Evolutionary conservation across 1,140 invertebrate species (phyloP).

Genomic region (Tetraneura akinire): DNA sequence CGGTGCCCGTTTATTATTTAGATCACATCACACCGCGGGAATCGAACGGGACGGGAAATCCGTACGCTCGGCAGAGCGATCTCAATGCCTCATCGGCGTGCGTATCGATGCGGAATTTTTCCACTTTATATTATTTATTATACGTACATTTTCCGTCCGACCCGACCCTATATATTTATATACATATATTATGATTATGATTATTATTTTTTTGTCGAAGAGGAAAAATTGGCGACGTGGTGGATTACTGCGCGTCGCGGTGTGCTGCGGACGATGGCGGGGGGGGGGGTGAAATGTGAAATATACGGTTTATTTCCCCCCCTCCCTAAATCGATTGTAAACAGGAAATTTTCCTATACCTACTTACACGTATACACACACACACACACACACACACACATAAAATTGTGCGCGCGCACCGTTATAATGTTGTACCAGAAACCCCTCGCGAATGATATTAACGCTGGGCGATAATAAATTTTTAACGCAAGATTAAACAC

Average conservation of each 20-base stretch:
- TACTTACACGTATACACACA: too few species aligned
- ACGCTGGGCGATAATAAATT: neutral
- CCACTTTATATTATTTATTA: slow-evolving; percentile 46
- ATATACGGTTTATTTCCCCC: neutral
- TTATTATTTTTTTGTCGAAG: neutral
- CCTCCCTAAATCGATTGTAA: neutral
- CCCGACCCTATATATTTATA: neutral
- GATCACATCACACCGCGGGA: slow-evolving; percentile 42
- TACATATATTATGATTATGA: neutral
- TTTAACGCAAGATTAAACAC: slow-evolving; percentile 44
- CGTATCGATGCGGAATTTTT: slow-evolving; percentile 42
- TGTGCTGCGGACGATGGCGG: too few species aligned
- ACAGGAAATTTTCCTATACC: slow-evolving; percentile 2
- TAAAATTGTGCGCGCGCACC: neutral
- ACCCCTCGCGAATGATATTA: too few species aligned
- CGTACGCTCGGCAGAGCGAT: slow-evolving; percentile 35
- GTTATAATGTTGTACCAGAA: neutral
- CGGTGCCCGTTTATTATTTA: slow-evolving; percentile 23
- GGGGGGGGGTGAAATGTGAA: neutral
- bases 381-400: neutral
- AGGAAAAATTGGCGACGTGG: slow-evolving; percentile 5
- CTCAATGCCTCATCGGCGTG: slow-evolving; percentile 29
- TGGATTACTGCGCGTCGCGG: neutral
- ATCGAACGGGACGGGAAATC: slow-evolving; percentile 44
- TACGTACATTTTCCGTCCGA: slow-evolving; percentile 28